phyloP scores from a whole-genome alignment of 1,140 invertebrate genomes.

The Penaeus chinensis region DNA sequence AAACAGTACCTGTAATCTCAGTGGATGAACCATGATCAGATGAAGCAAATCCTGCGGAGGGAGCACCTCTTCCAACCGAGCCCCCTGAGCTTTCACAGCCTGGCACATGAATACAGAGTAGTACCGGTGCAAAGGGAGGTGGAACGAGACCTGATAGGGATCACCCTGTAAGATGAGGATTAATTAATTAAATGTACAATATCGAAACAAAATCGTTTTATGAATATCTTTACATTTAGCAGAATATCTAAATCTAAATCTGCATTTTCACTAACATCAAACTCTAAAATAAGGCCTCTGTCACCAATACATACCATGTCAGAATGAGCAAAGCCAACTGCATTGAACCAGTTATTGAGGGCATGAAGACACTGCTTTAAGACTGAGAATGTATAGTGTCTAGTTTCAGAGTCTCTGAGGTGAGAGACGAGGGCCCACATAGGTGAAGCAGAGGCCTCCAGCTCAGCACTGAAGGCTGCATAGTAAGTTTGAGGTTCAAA shows the following conservation, averaged over 20 bases:
- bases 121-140: slow-evolving; percentile 94
- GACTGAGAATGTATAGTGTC: slow-evolving; percentile 79
- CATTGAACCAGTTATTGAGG: slow-evolving; percentile 87
- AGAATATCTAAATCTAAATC: neutral
- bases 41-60: slow-evolving; percentile 83
- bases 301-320: slow-evolving; percentile 73
- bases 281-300: slow-evolving; percentile 5
- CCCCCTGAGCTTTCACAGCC: slow-evolving; percentile 84
- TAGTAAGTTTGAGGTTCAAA: slow-evolving; percentile 97
- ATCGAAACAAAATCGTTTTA: neutral
- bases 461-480: slow-evolving; percentile 94
- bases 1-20: slow-evolving; percentile 87
- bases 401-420: slow-evolving; percentile 79
- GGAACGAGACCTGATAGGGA: slow-evolving; percentile 75
- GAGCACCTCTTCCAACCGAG: slow-evolving; percentile 80
- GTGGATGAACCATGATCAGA: slow-evolving; percentile 87
- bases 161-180: slow-evolving; percentile 15
- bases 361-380: slow-evolving; percentile 80
- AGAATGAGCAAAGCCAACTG: slow-evolving; percentile 79
- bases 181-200: neutral
- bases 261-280: neutral
- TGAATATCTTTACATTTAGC: neutral
- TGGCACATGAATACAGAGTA: slow-evolving; percentile 92
- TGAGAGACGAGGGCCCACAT: slow-evolving; percentile 96
- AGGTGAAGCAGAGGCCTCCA: slow-evolving; percentile 95